Evolutionary conservation across 2,888 invertebrate genomes (phyloP).

Genomic region (Ametastegia equiseti): DNA sequence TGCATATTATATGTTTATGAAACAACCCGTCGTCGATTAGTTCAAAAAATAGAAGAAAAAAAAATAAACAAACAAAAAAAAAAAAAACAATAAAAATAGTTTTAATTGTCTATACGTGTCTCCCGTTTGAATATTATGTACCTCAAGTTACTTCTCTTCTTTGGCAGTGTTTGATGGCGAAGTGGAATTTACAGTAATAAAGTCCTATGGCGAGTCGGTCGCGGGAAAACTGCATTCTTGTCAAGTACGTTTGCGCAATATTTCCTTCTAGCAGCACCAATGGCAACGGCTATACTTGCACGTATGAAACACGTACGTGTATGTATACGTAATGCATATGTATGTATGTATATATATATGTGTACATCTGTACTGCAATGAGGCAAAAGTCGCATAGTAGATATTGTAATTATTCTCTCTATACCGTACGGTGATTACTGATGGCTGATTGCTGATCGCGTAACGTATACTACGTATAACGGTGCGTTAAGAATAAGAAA

Average conservation of each 20-base stretch:
- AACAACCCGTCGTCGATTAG: neutral
- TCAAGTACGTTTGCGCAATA: slow-evolving; percentile 67
- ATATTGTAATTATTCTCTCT: slow-evolving; percentile 28
- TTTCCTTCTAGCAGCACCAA: too few relatives aligned
- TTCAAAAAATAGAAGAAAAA: neutral
- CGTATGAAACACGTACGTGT: neutral
- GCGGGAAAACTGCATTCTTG: slow-evolving; percentile 69
- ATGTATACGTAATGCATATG: neutral
- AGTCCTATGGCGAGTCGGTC: too few relatives aligned
- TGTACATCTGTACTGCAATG: neutral
- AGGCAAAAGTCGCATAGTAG: slow-evolving; percentile 23
- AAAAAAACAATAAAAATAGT: neutral
- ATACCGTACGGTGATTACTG: slow-evolving; percentile 25
- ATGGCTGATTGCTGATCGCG: slow-evolving; percentile 45
- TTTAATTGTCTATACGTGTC: neutral
- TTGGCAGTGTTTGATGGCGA: neutral
- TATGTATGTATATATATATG: neutral
- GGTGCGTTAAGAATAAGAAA: neutral
- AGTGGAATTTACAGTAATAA: too few relatives aligned
- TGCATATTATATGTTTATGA: neutral
- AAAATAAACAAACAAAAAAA: neutral
- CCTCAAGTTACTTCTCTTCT: neutral
- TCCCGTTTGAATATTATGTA: too few relatives aligned
- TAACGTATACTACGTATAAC: too few relatives aligned
- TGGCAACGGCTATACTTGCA: neutral